Evolutionary conservation across 2,797 vertebrate genomes (phyloP).

Genomic region (Tadarida brasiliensis): DNA sequence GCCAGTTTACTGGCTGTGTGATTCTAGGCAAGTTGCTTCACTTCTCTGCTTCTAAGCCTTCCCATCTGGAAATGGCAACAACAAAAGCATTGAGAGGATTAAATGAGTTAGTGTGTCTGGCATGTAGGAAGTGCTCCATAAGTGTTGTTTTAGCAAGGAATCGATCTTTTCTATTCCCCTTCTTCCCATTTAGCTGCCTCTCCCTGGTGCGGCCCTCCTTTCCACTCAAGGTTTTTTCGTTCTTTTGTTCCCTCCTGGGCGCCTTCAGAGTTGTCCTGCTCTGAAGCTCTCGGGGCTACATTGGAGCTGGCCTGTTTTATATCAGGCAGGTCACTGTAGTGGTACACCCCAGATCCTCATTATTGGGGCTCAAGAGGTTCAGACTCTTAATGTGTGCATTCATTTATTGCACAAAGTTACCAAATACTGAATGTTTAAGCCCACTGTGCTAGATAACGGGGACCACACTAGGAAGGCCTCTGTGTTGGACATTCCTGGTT

Average conservation of each 20-base stretch:
- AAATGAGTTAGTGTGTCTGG: not conserved
- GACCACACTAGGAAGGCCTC: not conserved
- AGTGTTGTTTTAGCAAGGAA: not conserved
- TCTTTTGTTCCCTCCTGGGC: not conserved
- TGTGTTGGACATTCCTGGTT: not conserved
- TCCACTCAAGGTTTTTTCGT: not conserved
- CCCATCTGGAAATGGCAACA: not conserved
- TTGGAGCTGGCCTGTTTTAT: not conserved
- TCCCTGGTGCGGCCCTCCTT: not conserved
- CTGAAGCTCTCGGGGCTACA: not conserved
- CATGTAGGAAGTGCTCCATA: not conserved
- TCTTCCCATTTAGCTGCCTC: not conserved
- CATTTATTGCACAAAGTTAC: not conserved
- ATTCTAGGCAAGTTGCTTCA: not conserved
- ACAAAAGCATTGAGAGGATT: not conserved
- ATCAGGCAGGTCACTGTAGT: fast-evolving
- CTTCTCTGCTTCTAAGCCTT: not conserved
- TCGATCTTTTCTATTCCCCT: not conserved
- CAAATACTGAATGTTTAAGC: not conserved
- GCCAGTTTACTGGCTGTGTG: not conserved
- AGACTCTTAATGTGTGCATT: not conserved
- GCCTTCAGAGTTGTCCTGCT: not conserved
- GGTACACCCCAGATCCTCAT: not conserved
- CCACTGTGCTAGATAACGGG: not conserved
- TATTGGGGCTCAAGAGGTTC: not conserved